Base-by-base conservation (phyloP, 2,113 vertebrate genomes). In the Mustela nigripes region DNA sequence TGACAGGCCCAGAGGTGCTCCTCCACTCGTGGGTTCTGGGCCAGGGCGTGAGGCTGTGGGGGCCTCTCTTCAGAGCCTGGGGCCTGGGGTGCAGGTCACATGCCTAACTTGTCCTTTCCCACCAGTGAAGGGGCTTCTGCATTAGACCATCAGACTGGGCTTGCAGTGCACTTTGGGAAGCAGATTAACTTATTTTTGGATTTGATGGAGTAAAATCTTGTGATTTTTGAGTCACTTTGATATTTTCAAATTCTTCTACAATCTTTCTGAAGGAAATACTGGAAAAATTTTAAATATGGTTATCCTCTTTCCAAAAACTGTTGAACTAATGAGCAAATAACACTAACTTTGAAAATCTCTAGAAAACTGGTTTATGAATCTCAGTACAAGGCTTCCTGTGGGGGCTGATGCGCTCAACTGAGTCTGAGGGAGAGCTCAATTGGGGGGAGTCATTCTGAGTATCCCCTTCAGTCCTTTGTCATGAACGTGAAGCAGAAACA, bases 261-360 rank as follows among this genome's bases (percentile, higher is more conserved):
- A 56, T 53, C 76, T 98, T 96, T 83, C 78, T 96, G 48, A 97
- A 97, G 84, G 92, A 91, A 89, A 90, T 95, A 73, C 48, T 84
- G 58, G 89, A 42, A 91, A 92, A 22, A 42, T 62, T 81, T 78
- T 82, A 93, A 79, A 81, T 22, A 4, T 36, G 81, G 42, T 62
- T 83, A 48, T 36, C 31, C 67, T 73, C n/a, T 62, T 73, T 76
- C n/a, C 78, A 82, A 95, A 94, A 79, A 67, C 85, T 78, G 60
- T 56, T 53, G 14, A 53, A 79, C 24, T 74, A 78, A 90, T 14
- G 65, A 96, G 78, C 84, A 71, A 42, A n/a, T 87, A 96, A 97
- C 97, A 98, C 98, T 97, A 97, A 96, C 73, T 91, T 48, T 91
- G 63, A 50, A 78, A 62, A 48, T 26, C 33, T 21, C 7, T 8